Percentiles rank a stretch among this genome's conserved stretches.
Conservation (phyloP, 2,888 invertebrate species). For the Sclerodermus sp. region DNA sequence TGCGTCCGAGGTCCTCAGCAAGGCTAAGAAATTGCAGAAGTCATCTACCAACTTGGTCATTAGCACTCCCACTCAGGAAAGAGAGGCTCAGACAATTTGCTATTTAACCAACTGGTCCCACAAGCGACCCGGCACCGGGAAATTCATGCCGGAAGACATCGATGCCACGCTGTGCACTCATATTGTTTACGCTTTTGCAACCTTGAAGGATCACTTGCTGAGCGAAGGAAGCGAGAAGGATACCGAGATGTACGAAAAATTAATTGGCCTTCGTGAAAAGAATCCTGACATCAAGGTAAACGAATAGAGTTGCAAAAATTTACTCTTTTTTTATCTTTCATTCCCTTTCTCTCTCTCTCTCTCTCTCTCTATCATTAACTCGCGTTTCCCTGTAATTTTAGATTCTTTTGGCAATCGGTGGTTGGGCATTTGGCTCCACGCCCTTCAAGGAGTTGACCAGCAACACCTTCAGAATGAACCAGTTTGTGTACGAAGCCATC, state of each 20-base stretch:
- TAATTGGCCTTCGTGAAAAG: constrained; percentile 82
- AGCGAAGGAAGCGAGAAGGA: constrained; percentile 81
- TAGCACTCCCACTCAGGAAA: constrained; percentile 61
- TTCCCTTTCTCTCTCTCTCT: too few relatives aligned
- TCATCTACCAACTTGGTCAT: constrained; percentile 63
- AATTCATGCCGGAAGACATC: constrained; percentile 87
- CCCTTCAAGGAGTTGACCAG: constrained; percentile 91
- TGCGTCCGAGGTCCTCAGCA: constrained; percentile 71
- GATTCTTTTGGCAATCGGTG: constrained; percentile 86
- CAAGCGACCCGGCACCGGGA: constrained; percentile 85
- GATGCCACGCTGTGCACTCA: constrained; percentile 91
- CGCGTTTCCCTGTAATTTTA: constrained; percentile 49
- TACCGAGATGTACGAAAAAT: constrained; percentile 81
- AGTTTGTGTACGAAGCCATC: constrained; percentile 92
- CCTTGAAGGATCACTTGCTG: constrained; percentile 82
- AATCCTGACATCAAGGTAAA: constrained; percentile 83
- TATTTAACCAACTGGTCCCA: constrained; percentile 97
- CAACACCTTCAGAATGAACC: constrained; percentile 91
- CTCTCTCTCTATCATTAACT: constrained; percentile 5
- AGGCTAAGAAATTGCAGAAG: constrained; percentile 66
- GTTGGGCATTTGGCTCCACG: constrained; percentile 95
- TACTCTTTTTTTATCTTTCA: too few relatives aligned
- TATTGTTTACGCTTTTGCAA: constrained; percentile 92
- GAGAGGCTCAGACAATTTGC: constrained; percentile 87
- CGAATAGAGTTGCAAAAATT: too few relatives aligned